Evolutionary conservation across 2,888 invertebrate genomes (phyloP), one percentile per base, ranked within the genome.

Genomic region (Oscheius sp.): DNA sequence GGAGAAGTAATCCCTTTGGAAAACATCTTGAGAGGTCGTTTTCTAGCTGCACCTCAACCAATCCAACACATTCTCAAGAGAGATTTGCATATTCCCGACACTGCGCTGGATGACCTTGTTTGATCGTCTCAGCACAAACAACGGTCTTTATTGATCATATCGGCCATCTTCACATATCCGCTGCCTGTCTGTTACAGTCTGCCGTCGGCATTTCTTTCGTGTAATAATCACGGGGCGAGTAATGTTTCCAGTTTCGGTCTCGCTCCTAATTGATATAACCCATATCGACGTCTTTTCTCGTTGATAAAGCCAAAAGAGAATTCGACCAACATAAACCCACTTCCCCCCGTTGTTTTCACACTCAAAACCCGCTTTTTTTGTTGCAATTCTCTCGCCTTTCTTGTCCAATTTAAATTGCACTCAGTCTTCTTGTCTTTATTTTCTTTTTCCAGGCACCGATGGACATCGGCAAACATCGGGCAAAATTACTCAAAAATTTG

Each of bases 401-500:
- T 18, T 23, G 7, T 58, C 23, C 23, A n/a, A 35, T 61, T 23
- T 9, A 13, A 27, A n/a, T 61, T 61, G 12, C 21, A 13, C 25
- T 49, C 27, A 16, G 45, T 35, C 63, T 63, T n/a, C 45, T 21
- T 3, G 9, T 16, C 16, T 12, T 45, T 45, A 21, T 29, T 27
- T 46, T n/a, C 27, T 13, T 46, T 35, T 64, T 64, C 18, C 58
- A 29, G 27, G 16, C 7, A 29, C 25, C 18, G 41, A 77, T 77
- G 77, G 77, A 77, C 27, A 73, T 77, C 13, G 53, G 52, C 13
- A 74, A 75, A 59, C 74, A 77, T 29, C 70, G 74, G n/a, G 59
- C 66, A n/a, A 72, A 69, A 18, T 27, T 77, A 6, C 72, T 70
- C 25, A 72, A 72, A 58, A 55, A 75, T 35, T 69, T 75, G 18